Evolutionary conservation across 2,888 invertebrate genomes (phyloP), one percentile per base, ranked within the genome.

Genomic region (Saturnia pavonia): DNA sequence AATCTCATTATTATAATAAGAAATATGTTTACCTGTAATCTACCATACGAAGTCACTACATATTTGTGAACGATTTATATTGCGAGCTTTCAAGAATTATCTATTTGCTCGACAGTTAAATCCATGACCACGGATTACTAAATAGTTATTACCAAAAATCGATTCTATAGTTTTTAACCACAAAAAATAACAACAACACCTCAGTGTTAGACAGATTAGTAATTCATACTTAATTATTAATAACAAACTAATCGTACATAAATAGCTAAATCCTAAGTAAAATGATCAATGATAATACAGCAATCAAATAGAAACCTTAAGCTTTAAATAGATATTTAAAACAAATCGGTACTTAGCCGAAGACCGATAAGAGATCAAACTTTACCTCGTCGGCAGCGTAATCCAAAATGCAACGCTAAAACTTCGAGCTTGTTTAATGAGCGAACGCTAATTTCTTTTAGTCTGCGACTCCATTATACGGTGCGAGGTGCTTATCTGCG

Each of bases 361-460:
- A 42, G 54, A 48, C 63, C 42, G 66, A 66, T 65, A 70, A 66
- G 51, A 54, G 70, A 66, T 67, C 42, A 67, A 43, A 70, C 70
- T 70, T 66, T 22, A 27, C 66, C 42, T 42, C 42, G 70, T 42
- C 67, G 68, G 67, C 60, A 65, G 63, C 68, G 60, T 63, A 71
- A 71, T 68, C 66, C 73, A 76, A 76, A 78, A 73, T 77, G 78
- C 81, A 75, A 77, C 4, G 22, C 76, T 76, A 70, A 76, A 81
- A 78, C 73, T 76, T 78, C 74, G 72, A 74, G 68, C 70, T 72
- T 74, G 74, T 75, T 83, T 88, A 87, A 88, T 88, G 86, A 87
- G 84, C 81, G 75, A 82, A 78, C 82, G 85, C 85, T 87, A 87
- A 90, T 90, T 89, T 89, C 83, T 87, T 86, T 84, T 84, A 87